Conservation (phyloP, 2,113 vertebrate genomes). For the Brachyistius frenatus region DNA sequence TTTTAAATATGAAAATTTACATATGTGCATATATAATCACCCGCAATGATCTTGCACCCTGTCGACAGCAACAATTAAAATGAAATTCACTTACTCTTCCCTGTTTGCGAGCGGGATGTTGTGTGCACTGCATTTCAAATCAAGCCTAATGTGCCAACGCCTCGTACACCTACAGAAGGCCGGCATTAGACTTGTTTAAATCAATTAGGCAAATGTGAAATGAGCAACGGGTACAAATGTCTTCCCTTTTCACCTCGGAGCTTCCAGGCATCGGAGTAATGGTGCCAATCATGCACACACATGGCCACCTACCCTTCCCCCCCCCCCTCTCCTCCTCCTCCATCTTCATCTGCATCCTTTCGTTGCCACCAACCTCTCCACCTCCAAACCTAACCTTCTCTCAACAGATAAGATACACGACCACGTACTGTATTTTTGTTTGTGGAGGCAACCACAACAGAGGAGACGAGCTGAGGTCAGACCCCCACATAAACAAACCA, state of each 20-base stretch:
- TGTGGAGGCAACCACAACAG: conserved; percentile 26
- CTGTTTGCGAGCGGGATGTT: conserved; percentile 56
- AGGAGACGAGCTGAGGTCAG: conserved; percentile 49
- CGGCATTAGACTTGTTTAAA: conserved; percentile 84
- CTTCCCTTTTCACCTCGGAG: conserved; percentile 72
- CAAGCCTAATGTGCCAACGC: conserved; percentile 74
- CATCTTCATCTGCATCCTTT: conserved; percentile 47
- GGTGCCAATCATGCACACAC: conserved; percentile 72
- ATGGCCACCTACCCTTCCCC: neutral
- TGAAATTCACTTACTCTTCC: conserved; percentile 77
- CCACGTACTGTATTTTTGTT: conserved; percentile 46
- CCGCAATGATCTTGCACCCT: conserved; percentile 81
- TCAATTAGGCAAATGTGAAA: conserved; percentile 86
- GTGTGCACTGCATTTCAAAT: conserved; percentile 81
- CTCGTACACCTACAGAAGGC: conserved; percentile 78
- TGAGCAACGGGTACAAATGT: conserved; percentile 76
- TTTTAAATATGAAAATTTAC: conserved; percentile 87
- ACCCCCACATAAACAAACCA: conserved; percentile 43
- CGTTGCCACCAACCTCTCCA: conserved; percentile 44
- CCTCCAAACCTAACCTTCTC: conserved; percentile 55
- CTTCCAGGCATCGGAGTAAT: conserved; percentile 65
- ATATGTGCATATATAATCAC: conserved; percentile 86
- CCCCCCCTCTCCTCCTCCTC: conserved; percentile 27
- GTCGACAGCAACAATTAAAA: conserved; percentile 84
- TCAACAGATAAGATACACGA: conserved; percentile 17